Percentiles rank a stretch among this genome's conserved stretches.
Evolutionary conservation across 2,888 invertebrate species (phyloP).

Genomic region (Dioctria rufipes): DNA sequence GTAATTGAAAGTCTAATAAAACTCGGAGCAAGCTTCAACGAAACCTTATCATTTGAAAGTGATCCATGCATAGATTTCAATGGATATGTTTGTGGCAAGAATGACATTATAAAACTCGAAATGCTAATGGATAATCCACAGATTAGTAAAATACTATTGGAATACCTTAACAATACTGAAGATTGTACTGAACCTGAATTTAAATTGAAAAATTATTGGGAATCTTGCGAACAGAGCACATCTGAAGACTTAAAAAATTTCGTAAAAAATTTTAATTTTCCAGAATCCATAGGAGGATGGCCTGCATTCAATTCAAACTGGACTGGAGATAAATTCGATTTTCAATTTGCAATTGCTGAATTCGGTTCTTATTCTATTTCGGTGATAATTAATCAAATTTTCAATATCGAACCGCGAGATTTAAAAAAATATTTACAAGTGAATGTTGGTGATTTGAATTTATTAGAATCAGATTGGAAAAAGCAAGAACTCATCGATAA

Average conservation of each 20-base stretch:
- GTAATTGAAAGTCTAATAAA: neutral
- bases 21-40: neutral
- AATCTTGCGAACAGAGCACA: neutral
- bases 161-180: neutral
- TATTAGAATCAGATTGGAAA: neutral
- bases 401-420: neutral
- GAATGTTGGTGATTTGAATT: neutral
- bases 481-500: neutral
- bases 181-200: neutral
- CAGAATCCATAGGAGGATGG: conserved; percentile 9
- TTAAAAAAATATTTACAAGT: neutral
- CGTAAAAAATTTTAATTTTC: conserved; percentile 7
- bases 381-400: neutral
- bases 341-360: conserved; percentile 23
- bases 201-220: neutral
- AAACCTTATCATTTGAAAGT: neutral
- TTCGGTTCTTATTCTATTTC: neutral
- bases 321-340: conserved; percentile 10
- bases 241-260: neutral
- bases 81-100: neutral
- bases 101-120: neutral
- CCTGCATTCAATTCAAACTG: conserved; percentile 6
- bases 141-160: neutral
- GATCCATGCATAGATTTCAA: neutral
- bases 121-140: neutral